Evolutionary conservation across 2,888 invertebrate genomes (phyloP), one percentile per base, ranked within the genome.

Genomic region (Crematogaster levior): DNA sequence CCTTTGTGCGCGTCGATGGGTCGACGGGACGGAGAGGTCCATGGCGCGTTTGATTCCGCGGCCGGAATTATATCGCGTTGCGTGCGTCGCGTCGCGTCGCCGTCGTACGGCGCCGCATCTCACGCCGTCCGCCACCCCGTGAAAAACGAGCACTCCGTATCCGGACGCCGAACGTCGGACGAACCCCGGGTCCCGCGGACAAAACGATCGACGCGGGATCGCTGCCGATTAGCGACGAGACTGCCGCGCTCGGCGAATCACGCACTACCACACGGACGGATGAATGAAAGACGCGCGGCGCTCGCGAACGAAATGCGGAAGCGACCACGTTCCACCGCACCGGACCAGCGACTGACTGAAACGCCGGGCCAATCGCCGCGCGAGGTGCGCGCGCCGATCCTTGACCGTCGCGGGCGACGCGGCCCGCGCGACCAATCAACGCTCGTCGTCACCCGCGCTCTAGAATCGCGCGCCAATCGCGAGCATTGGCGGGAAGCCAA

Each of bases 301-400:
- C 85, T 89, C 85, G 85, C 84, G 77, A 85, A 86, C 83, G 68
- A 88, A 84, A 89, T 83, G 77, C 86, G 86, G 75, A 88, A 87
- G 87, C 90, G 77, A 91, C 88, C 89, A 88, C 92, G 88, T 92
- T 91, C 91, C 92, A 91, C 91, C 91, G 90, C 91, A 90, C 88
- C 91, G 85, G 85, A 91, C 89, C 88, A 85, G 85, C 88, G 88
- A 92, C 92, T 92, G 92, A 92, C 86, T 84, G 84, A 80, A 74
- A 84, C 60, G 77, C 82, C 84, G 86, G 82, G 89, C 91, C 89
- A 89, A 91, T 89, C 88, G 89, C 80, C 66, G 83, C 74, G 61
- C 81, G 74, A 75, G 46, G 77, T 56, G 80, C 80, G 24, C 65
- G 80, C 74, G 56, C 65, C 27, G 48, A 37, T 9, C 12, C 15